These are phyloP conservation scores for Vidua macroura DNA, from an alignment of 2,113 vertebrate species.

Conservation along the genomic window DNA sequence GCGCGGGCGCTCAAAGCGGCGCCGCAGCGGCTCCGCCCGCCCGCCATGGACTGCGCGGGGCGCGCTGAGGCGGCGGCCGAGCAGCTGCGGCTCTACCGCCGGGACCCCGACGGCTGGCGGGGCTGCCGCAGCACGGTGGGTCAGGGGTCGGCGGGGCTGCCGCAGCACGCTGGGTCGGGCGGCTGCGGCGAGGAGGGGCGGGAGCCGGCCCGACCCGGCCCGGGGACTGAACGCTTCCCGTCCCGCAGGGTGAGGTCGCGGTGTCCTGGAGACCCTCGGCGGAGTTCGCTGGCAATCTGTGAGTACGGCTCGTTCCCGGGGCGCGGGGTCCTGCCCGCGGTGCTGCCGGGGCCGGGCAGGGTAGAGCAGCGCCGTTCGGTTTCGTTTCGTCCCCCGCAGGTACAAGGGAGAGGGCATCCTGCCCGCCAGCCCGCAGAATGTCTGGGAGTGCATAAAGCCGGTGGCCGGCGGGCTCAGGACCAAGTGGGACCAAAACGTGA, in stretches of 20 bases:
- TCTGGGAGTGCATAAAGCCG: slow-evolving; percentile 90
- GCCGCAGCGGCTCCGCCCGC: accelerated
- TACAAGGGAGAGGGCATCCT: slow-evolving; percentile 87
- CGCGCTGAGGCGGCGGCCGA: slow-evolving; percentile 72
- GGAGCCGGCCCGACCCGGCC: not conserved
- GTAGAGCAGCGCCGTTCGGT: accelerated
- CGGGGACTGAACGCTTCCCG: not conserved
- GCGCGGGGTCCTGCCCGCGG: accelerated
- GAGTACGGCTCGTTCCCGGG: slow-evolving; percentile 52
- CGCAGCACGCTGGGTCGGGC: too few species aligned
- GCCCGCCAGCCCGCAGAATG: slow-evolving; percentile 66
- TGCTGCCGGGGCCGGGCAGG: accelerated
- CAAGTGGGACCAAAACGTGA: slow-evolving; percentile 92
- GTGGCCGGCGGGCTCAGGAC: slow-evolving; percentile 80
- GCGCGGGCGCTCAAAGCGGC: not conserved
- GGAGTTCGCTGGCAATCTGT: slow-evolving; percentile 91
- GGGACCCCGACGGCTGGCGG: slow-evolving; percentile 83
- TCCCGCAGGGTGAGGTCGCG: slow-evolving; percentile 79
- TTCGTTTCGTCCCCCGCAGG: slow-evolving; percentile 59
- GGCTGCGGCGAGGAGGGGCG: slow-evolving; percentile 34
- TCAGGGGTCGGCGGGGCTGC: slow-evolving; percentile 68
- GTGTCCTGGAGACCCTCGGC: slow-evolving; percentile 90
- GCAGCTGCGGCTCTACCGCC: slow-evolving; percentile 76
- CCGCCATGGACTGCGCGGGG: slow-evolving; percentile 72
- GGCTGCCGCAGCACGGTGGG: slow-evolving; percentile 82